Percentiles rank a stretch among this genome's conserved stretches.
phyloP scores from a whole-genome alignment of 2,113 vertebrate genomes.

The Albula glossodonta region DNA sequence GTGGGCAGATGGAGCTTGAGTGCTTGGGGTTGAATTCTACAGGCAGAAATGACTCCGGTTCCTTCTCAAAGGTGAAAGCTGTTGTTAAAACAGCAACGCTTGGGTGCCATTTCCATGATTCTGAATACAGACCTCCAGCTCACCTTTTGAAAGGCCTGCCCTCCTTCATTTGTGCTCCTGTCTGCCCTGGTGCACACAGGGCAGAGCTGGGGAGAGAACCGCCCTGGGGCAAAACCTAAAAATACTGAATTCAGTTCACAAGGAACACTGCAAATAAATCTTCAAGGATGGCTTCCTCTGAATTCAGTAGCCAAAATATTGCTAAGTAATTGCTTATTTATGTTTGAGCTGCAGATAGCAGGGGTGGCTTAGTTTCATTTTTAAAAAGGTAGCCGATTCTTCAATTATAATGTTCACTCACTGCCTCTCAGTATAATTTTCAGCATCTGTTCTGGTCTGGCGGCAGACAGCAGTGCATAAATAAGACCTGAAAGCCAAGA shows the following conservation, averaged over 20 bases:
- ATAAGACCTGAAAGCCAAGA: background rate
- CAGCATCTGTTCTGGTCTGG: slow-evolving; percentile 2
- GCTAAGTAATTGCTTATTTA: background rate
- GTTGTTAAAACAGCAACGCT: slow-evolving; percentile 8
- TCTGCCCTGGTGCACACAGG: background rate
- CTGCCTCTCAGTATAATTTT: background rate
- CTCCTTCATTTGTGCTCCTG: slow-evolving; percentile 16
- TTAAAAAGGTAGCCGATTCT: background rate
- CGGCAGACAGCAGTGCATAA: background rate
- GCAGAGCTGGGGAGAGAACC: background rate
- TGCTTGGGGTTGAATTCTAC: slow-evolving; percentile 16
- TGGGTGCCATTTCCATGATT: slow-evolving; percentile 19
- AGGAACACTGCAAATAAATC: background rate
- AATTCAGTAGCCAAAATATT: background rate
- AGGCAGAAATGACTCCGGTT: background rate
- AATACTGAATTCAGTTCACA: slow-evolving; percentile 2
- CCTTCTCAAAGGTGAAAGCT: slow-evolving; percentile 12
- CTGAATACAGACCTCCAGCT: slow-evolving; percentile 20
- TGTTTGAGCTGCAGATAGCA: background rate
- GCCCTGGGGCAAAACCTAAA: slow-evolving; percentile 5
- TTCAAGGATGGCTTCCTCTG: background rate
- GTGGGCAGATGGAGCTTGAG: slow-evolving; percentile 11
- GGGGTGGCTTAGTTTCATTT: background rate
- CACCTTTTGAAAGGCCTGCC: slow-evolving; percentile 23
- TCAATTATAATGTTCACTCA: background rate